Evolutionary conservation across 1,140 invertebrate species (phyloP).

Genomic region (Drosophila neocordata): DNA sequence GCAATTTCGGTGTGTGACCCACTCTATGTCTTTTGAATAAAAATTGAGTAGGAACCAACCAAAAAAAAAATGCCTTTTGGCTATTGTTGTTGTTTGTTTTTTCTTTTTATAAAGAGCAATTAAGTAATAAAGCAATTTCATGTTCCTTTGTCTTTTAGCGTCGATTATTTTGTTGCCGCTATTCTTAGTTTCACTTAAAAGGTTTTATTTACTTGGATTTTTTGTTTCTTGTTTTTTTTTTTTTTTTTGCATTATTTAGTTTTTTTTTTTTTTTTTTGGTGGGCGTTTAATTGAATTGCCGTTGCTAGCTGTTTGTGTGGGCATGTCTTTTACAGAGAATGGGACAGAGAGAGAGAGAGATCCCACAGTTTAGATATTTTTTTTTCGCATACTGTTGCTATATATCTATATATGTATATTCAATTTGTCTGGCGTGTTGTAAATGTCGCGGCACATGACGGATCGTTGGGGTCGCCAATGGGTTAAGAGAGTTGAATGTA

Average conservation of each 20-base stretch:
- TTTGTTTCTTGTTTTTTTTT: not conserved
- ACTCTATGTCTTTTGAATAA: constrained; percentile 54
- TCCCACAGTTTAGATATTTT: constrained; percentile 62
- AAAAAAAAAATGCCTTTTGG: constrained; percentile 40
- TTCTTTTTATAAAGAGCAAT: constrained; percentile 71
- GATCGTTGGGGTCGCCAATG: constrained; percentile 68
- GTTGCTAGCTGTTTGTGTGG: constrained; percentile 51
- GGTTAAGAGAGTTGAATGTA: constrained; percentile 70
- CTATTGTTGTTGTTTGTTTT: constrained; percentile 31
- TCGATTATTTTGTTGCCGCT: constrained; percentile 66
- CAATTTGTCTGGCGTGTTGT: constrained; percentile 72
- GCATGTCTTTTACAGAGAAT: constrained; percentile 68
- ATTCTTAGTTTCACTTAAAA: constrained; percentile 63
- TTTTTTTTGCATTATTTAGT: constrained; percentile 26
- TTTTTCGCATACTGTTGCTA: constrained; percentile 35
- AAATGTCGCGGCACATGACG: constrained; percentile 74
- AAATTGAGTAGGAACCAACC: constrained; percentile 3
- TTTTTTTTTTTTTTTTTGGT: constrained; percentile 49
- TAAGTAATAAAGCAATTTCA: constrained; percentile 81
- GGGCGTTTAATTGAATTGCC: constrained; percentile 80
- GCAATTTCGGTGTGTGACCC: constrained; percentile 57
- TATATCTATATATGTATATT: constrained; percentile 44
- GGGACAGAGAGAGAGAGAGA: constrained; percentile 61
- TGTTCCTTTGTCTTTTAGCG: constrained; percentile 73
- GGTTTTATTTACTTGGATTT: constrained; percentile 38